Base-by-base conservation (phyloP, 2,888 invertebrate species). In the Tiphia femorata region DNA sequence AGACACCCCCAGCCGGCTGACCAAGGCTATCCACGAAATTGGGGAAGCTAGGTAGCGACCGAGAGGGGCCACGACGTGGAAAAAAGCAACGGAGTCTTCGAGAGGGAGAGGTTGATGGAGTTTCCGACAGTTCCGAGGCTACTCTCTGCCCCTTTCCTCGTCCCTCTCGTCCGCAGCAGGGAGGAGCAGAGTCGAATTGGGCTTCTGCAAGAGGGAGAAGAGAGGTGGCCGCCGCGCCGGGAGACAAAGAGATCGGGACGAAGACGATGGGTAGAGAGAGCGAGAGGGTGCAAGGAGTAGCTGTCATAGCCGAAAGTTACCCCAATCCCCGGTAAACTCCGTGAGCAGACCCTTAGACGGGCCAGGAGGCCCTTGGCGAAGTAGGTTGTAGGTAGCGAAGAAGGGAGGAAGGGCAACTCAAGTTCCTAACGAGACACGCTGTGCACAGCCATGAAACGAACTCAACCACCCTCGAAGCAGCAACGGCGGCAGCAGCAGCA, bases 341-440 rank as follows among this genome's bases (percentile, higher is more conserved):
- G 48, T 41, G 40, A 57, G 58, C 58, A 59, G 56, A 69, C 65
- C 62, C 50, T 63, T 62, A 64, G 60, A 68, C 64, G 57, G 64
- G 57, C 57, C 60, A 60, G 57, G 52, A 67, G 62, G 64, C 55
- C 54, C 65, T 70, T 49, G 62, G 21, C 41, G 42, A 62, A 63
- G 60, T 66, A 59, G 62, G 51, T 56, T 49, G 49, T 40, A 42
- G 49, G 21, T 25, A 46, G 43, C 21, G 21, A 23, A 7, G 21
- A 49, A 38, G 27, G 53, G 58, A 54, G 57, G 56, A 52, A 51
- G 62, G 69, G 44, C 47, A 64, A 69, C 72, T 79, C 77, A 74
- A 79, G 78, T 80, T 80, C 66, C 68, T 77, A 78, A 79, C 78
- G 75, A 79, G 79, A 73, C 72, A 69, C 65, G 69, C 67, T 55